Conservation (phyloP, 2,797 vertebrate genomes). For the Otolemur crassicaudatus region DNA sequence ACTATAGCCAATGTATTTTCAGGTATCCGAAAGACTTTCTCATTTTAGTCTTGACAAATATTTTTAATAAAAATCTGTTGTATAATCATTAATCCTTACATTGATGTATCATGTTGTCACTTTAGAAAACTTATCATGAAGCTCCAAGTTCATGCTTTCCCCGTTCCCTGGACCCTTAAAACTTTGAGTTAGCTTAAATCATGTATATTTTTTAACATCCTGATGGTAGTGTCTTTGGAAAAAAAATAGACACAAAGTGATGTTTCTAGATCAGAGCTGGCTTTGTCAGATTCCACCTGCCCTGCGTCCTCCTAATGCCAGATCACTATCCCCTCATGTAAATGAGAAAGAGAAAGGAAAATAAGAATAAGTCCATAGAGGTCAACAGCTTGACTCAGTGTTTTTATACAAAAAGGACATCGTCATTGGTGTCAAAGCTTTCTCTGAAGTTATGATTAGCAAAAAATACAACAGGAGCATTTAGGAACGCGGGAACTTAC, state of each 20-base stretch:
- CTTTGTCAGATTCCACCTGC: background rate
- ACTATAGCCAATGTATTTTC: background rate
- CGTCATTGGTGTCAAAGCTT: background rate
- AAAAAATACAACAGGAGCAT: background rate
- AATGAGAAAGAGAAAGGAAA: background rate
- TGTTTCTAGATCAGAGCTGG: background rate
- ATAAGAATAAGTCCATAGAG: background rate
- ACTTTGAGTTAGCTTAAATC: background rate
- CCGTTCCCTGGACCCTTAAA: background rate
- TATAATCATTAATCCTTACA: background rate
- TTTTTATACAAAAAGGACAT: background rate
- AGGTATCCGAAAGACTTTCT: background rate
- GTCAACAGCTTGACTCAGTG: background rate
- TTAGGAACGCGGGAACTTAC: slow-evolving; percentile 56
- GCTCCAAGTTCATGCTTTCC: background rate
- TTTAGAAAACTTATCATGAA: slow-evolving; percentile 24
- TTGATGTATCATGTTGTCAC: background rate
- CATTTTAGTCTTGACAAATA: background rate
- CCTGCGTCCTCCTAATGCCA: background rate
- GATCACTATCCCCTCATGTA: background rate
- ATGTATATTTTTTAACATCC: background rate
- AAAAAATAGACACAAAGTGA: background rate
- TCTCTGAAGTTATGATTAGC: slow-evolving; percentile 8
- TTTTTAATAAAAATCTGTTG: background rate
- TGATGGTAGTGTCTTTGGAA: background rate